phyloP scores from a whole-genome alignment of 2,797 vertebrate species.

The Artibeus jamaicensis region DNA sequence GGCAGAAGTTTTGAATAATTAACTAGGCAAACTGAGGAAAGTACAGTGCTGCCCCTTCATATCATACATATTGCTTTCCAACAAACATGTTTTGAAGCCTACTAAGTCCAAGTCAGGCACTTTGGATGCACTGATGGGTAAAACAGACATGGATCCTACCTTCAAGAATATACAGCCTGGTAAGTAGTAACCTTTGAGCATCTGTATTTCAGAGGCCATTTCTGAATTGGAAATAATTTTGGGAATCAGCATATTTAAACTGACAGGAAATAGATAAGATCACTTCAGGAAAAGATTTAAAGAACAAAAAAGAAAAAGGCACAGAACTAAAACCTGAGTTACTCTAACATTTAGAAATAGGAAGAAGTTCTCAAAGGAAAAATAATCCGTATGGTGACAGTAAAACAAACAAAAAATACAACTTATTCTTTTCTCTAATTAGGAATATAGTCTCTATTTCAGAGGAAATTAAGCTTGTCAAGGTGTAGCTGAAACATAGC shows the following conservation, averaged over 20 bases:
- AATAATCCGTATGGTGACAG: not conserved
- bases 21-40: not conserved
- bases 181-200: not conserved
- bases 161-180: not conserved
- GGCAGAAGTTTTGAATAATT: not conserved
- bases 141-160: not conserved
- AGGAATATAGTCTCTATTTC: not conserved
- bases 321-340: not conserved
- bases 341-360: not conserved
- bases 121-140: not conserved
- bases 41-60: too few species aligned
- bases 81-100: not conserved
- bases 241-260: not conserved
- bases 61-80: not conserved
- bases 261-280: not conserved
- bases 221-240: not conserved
- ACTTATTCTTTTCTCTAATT: not conserved
- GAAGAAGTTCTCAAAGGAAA: not conserved
- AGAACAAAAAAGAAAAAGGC: not conserved
- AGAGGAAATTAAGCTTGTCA: conserved; percentile 1
- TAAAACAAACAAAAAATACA: not conserved
- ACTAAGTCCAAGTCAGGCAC: not conserved
- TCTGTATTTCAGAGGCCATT: not conserved
- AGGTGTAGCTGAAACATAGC: not conserved
- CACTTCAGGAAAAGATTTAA: not conserved